These are phyloP conservation scores for Crossaster papposus DNA, from an alignment of 53 echinoderm and acorn worm genomes.

Conservation along the genomic window DNA sequence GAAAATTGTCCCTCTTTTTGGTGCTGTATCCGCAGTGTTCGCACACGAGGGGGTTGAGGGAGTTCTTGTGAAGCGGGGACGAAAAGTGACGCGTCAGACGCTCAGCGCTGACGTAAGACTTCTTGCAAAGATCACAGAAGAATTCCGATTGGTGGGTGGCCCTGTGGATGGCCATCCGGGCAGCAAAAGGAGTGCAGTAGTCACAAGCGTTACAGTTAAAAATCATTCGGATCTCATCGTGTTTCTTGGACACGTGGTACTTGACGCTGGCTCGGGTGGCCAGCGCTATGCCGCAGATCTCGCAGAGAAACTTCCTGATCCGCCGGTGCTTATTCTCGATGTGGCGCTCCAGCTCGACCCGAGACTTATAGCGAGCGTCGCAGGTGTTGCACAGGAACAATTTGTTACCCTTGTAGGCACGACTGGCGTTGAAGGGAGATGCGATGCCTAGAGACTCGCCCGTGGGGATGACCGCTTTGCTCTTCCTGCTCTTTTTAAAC, in stretches of 20 bases:
- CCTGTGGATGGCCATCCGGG: constrained; percentile 72
- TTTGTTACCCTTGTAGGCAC: constrained; percentile 67
- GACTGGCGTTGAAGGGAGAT: constrained; percentile 77
- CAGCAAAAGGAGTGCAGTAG: constrained; percentile 75
- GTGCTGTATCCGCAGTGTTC: constrained; percentile 94
- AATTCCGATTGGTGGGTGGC: constrained; percentile 71
- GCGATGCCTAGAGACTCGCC: constrained; percentile 85
- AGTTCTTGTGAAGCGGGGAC: constrained; percentile 88
- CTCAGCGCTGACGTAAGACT: constrained; percentile 72
- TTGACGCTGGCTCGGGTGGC: constrained; percentile 81
- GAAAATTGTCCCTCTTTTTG: constrained; percentile 88
- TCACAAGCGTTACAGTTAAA: constrained; percentile 74
- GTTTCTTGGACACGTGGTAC: constrained; percentile 78
- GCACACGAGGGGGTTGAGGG: constrained; percentile 87
- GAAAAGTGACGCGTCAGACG: constrained; percentile 74
- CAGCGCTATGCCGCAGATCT: constrained; percentile 88
- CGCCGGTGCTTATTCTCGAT: constrained; percentile 81
- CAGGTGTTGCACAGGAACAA: constrained; percentile 77
- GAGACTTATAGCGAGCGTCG: constrained; percentile 77
- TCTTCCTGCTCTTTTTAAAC: constrained; percentile 85
- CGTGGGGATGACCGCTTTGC: constrained; percentile 93
- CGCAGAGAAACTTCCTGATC: constrained; percentile 76
- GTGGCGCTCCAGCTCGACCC: constrained; percentile 79
- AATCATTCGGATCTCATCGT: constrained; percentile 39
- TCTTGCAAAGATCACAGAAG: constrained; percentile 80